phyloP scores from a whole-genome alignment of 2,888 invertebrate genomes.

The Tenthredo amoena region DNA sequence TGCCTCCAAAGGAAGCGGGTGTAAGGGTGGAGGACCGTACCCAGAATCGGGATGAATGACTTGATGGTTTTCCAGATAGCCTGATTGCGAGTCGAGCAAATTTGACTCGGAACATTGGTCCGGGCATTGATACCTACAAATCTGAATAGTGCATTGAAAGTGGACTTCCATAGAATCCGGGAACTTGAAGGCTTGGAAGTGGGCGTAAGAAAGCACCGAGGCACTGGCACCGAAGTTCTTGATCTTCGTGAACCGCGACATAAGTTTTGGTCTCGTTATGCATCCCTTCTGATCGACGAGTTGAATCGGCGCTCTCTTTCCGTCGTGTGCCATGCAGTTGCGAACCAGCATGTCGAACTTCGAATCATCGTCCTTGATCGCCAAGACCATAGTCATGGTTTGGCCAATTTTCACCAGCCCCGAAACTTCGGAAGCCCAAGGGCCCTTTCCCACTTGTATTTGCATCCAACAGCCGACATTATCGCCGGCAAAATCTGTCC shows the following conservation, averaged over 20 bases:
- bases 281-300: conserved; percentile 96
- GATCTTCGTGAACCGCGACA: conserved; percentile 96
- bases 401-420: conserved; percentile 97
- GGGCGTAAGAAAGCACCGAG: conserved; percentile 94
- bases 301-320: conserved; percentile 95
- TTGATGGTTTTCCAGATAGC: conserved; percentile 80
- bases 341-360: conserved; percentile 97
- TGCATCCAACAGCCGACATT: conserved; percentile 99
- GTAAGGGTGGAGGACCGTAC: conserved; percentile 86
- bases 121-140: conserved; percentile 95
- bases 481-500: conserved; percentile 96
- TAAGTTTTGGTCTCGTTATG: conserved; percentile 93
- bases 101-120: conserved; percentile 91
- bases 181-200: conserved; percentile 97
- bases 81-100: conserved; percentile 68
- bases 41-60: conserved; percentile 81
- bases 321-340: conserved; percentile 97
- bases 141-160: conserved; percentile 97
- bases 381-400: conserved; percentile 98
- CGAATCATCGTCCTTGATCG: conserved; percentile 96
- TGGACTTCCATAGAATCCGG: conserved; percentile 98
- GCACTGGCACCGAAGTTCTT: conserved; percentile 97
- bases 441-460: conserved; percentile 96
- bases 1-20: conserved; percentile 82
- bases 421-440: conserved; percentile 97